Evolutionary conservation across 2,113 vertebrate species (phyloP).

Genomic region (Rhinogobius similis): DNA sequence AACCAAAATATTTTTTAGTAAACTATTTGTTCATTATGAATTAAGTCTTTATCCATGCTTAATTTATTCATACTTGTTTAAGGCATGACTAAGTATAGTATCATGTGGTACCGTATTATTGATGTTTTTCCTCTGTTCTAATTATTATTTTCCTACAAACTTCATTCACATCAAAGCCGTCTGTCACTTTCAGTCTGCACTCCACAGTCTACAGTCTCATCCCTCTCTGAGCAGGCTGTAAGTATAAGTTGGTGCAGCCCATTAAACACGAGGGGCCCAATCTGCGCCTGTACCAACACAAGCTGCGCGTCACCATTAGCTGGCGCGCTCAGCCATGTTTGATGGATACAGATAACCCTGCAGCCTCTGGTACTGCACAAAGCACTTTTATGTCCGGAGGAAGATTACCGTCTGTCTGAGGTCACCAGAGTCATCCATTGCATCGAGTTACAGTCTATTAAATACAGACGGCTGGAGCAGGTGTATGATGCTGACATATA

Average conservation of each 20-base stretch:
- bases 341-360: slow-evolving; percentile 48
- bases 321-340: slow-evolving; percentile 35
- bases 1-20: no score
- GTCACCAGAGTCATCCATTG: slow-evolving; percentile 35
- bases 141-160: no score
- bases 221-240: slow-evolving; percentile 13
- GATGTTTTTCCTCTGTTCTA: no score
- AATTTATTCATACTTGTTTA: no score
- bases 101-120: no score
- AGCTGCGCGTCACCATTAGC: slow-evolving; percentile 53
- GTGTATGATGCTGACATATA: neutral
- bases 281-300: slow-evolving; percentile 60
- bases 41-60: no score
- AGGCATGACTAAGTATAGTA: no score
- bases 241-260: slow-evolving; percentile 32
- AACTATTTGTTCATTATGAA: no score
- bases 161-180: no score
- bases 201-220: neutral
- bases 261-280: slow-evolving; percentile 53
- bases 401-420: slow-evolving; percentile 16
- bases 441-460: slow-evolving; percentile 48
- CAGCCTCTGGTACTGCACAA: slow-evolving; percentile 20
- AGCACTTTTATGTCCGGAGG: slow-evolving; percentile 2
- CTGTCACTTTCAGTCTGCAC: no score
- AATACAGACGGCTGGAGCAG: slow-evolving; percentile 6